A percentile compares a stretch with the other conserved stretches of the same genome.
Conservation (phyloP, 2,113 vertebrate species). For the Danionella cerebrum region DNA sequence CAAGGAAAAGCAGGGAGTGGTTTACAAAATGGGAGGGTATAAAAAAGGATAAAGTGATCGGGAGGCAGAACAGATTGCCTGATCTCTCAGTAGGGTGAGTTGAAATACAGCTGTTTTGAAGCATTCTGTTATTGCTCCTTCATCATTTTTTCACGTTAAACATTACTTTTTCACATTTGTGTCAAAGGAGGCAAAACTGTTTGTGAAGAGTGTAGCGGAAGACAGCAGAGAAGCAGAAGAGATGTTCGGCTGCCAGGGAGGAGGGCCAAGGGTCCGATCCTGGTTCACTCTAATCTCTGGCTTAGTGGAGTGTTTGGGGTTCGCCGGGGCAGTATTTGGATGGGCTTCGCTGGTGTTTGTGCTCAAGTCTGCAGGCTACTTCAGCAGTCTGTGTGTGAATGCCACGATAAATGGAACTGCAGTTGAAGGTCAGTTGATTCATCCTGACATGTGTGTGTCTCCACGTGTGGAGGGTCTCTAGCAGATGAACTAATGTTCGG, state of each 20-base stretch:
- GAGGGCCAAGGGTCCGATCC: constrained; percentile 33
- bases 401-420: constrained; percentile 44
- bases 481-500: no score
- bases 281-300: constrained; percentile 72
- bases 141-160: not conserved
- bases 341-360: constrained; percentile 85
- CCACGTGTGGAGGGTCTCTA: not conserved
- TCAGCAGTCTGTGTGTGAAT: constrained; percentile 61
- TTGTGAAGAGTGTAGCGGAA: not conserved
- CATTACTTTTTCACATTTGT: not conserved
- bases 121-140: not conserved
- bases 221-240: not conserved
- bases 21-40: not conserved
- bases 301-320: constrained; percentile 78
- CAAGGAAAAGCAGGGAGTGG: constrained; percentile 14
- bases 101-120: not conserved
- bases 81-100: not conserved
- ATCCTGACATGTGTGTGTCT: not conserved
- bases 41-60: not conserved
- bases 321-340: constrained; percentile 76
- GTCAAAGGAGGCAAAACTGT: not conserved
- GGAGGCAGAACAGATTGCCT: not conserved
- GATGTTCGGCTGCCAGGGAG: constrained; percentile 39
- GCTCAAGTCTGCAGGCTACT: constrained; percentile 77
- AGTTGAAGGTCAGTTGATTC: constrained; percentile 47